Evolutionary conservation across 2,797 vertebrate species (phyloP), one percentile per base, ranked within the genome.

Genomic region (Enteromius viviparus): DNA sequence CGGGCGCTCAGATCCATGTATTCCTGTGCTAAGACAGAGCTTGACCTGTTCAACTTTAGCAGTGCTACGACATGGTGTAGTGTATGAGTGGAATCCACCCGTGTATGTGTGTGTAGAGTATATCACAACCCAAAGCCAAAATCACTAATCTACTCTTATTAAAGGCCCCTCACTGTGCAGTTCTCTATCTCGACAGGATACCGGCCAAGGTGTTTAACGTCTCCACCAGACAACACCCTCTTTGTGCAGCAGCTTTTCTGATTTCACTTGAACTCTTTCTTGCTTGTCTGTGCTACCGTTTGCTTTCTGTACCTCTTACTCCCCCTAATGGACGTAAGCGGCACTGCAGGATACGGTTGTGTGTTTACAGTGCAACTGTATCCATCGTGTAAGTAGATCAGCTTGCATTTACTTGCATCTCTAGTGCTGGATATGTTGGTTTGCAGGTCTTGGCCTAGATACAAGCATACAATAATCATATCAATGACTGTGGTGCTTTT

Each of bases 321-420:
- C 85, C 89, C 90, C 91, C 92, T 90, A 85, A 86, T 91, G 93
- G 90, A 83, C 87, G 74, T 66, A 83, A 78, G 60, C 19, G 65
- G 85, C 84, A 86, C 71, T 86, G 79, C 80, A n/a, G 0, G 7
- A 62, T 64, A 78, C 84, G 65, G 76, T 87, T 86, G 81, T 87
- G 23, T 78, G 71, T 78, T 80, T 55, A 74, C 47, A 55, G 6
- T 64, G 69, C 21, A 72, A 49, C 45, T 84, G 68, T n/a, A 11
- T 53, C 84, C 86, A 87, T 84, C 71, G 66, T 42, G 47, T 49
- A 85, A 84, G 85, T 85, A 85, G 53, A 19, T 84, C 66, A 51
- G 23, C 60, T 12, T 12, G 68, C 58, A 32, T 47, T 72, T 66
- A 49, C 37, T 75, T 34, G 2, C 9, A 0, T 29, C 10, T 4